phyloP scores from a whole-genome alignment of 2,113 vertebrate species.

The Strix aluco region DNA sequence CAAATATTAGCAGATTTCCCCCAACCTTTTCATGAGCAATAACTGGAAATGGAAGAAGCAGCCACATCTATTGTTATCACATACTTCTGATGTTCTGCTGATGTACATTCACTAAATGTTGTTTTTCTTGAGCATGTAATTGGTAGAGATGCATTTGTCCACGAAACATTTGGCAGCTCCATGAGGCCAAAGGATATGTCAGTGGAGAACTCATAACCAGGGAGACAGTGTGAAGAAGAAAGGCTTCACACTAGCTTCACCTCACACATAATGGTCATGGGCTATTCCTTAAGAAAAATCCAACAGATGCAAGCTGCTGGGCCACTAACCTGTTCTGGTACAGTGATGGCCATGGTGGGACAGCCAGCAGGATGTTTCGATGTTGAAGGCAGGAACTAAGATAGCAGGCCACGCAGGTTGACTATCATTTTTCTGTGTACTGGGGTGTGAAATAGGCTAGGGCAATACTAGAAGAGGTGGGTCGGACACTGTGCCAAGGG shows the following conservation, averaged over 20 bases:
- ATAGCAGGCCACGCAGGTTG: background rate
- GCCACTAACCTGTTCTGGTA: background rate
- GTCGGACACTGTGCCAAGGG: background rate
- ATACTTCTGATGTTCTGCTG: background rate
- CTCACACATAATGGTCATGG: background rate
- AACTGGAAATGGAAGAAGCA: slow-evolving; percentile 49
- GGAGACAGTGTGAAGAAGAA: background rate
- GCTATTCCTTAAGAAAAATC: background rate
- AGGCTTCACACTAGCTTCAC: background rate
- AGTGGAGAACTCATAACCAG: background rate
- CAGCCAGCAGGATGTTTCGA: background rate
- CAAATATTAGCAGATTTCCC: slow-evolving; percentile 67
- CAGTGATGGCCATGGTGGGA: background rate
- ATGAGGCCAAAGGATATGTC: background rate
- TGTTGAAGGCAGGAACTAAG: background rate
- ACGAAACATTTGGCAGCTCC: background rate
- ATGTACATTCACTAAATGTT: background rate
- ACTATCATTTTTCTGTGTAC: background rate
- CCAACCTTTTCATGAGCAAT: slow-evolving; percentile 66
- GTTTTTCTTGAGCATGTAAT: background rate
- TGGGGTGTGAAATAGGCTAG: background rate
- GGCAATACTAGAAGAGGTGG: background rate
- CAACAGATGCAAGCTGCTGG: background rate
- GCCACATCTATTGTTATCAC: background rate
- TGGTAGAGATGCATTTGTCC: background rate